These are phyloP conservation scores for Gisinianus flammeolus DNA, from an alignment of 2,888 invertebrate genomes.

Conservation along the genomic window DNA sequence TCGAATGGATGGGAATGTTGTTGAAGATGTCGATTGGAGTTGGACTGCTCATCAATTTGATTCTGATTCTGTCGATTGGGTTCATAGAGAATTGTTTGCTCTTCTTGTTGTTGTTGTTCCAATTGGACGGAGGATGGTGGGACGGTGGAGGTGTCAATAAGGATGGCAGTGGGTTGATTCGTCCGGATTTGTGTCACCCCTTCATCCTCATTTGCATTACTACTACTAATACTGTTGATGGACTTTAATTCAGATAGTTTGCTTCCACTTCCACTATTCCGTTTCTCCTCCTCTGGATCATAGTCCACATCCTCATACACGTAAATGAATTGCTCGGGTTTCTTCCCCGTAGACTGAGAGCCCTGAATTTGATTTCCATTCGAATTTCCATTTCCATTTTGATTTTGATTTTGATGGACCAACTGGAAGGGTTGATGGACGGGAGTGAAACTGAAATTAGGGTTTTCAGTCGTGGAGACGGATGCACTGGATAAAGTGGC, in stretches of 20 bases:
- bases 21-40: background rate
- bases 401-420: background rate
- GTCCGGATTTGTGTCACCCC: conserved; percentile 22
- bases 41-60: conserved; percentile 6
- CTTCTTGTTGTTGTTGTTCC: conserved; percentile 28
- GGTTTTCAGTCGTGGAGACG: conserved; percentile 23
- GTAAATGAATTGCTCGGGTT: conserved; percentile 53
- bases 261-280: background rate
- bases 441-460: conserved; percentile 30
- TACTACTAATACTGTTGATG: background rate
- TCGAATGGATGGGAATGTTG: background rate
- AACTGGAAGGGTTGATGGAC: conserved; percentile 27
- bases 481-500: conserved; percentile 1
- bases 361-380: background rate
- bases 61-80: conserved; percentile 36
- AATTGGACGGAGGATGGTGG: conserved; percentile 27
- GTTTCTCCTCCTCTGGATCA: conserved; percentile 16
- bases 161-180: conserved; percentile 41
- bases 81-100: conserved; percentile 33
- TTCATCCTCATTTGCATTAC: background rate
- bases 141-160: conserved; percentile 30
- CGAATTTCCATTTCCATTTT: background rate
- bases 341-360: background rate
- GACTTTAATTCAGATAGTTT: background rate
- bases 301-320: conserved; percentile 58